Evolutionary conservation across 2,888 invertebrate species (phyloP), one percentile per base, ranked within the genome.

Genomic region (Lypha dubia): DNA sequence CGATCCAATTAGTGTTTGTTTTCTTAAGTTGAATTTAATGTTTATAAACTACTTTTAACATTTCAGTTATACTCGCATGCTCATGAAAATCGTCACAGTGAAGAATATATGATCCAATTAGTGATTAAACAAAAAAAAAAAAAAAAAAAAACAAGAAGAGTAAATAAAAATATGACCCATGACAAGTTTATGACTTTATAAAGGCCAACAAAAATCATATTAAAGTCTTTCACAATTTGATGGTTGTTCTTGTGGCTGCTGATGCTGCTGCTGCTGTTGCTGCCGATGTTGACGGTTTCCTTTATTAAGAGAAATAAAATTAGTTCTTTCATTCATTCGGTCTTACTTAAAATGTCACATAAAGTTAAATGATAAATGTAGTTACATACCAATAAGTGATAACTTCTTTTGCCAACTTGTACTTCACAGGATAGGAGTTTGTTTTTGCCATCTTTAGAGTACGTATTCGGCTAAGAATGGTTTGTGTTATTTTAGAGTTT

Each of bases 351-450:
- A 86, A 89, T 90, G 90, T 90, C 90, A 90, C 89, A 90, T 90
- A 85, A 86, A 90, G 89, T 88, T 88, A 87, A 88, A 88, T 90
- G 90, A 90, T 90, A 90, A 90, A 90, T 90, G 90, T 89, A 90
- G 90, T 90, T 89, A 89, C 90, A 89, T 87, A 88, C 87, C 60
- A 87, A 87, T 70, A 88, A 88, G 89, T 90, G 91, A 90, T 90
- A 90, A 90, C 90, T 90, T 89, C 77, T 74, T 81, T 73, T 65
- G n/a, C 24, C 38, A 28, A 44, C 24, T 63, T 62, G 32, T 56
- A 35, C 35, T 24, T 11, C 15, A 35, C 15, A 3, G 22, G 35
- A 8, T 28, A 28, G 32, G 22, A 20, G 11, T 17, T 49, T 51
- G 15, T 41, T 35, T 11, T 35, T 32, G 22, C 3, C 44, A 28